These are phyloP conservation scores for Elanoides forficatus DNA, from an alignment of 2,113 vertebrate species.

Conservation along the genomic window DNA sequence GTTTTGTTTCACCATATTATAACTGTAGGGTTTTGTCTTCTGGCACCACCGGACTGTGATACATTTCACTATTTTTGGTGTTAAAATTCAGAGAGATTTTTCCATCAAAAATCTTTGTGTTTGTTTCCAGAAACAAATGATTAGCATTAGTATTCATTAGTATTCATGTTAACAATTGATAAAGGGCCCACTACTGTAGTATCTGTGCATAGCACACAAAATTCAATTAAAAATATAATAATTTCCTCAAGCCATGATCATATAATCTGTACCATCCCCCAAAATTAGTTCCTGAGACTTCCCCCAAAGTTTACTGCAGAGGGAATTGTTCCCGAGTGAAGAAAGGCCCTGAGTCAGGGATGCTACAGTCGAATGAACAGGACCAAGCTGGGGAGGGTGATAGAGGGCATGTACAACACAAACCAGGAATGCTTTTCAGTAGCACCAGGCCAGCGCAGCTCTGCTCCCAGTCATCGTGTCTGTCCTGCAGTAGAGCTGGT, in stretches of 20 bases:
- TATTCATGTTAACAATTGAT: conserved; percentile 62
- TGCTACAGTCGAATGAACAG: fast-evolving
- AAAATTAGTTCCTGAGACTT: background rate
- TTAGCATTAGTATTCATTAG: conserved; percentile 66
- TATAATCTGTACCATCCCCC: conserved; percentile 22
- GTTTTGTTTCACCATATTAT: background rate
- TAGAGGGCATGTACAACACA: background rate
- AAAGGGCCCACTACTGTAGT: conserved; percentile 52
- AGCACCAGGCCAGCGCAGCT: background rate
- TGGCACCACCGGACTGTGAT: background rate
- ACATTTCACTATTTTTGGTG: background rate
- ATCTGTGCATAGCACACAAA: conserved; percentile 43
- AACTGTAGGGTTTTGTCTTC: background rate
- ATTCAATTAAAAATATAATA: conserved; percentile 68
- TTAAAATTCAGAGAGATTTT: conserved; percentile 22
- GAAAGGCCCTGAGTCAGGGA: background rate
- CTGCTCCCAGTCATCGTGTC: background rate
- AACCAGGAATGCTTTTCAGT: background rate
- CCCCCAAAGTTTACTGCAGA: background rate
- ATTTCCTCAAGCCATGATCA: conserved; percentile 58
- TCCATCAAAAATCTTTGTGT: conserved; percentile 38
- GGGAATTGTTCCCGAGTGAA: background rate
- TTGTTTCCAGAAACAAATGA: conserved; percentile 66
- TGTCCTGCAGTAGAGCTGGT: background rate
- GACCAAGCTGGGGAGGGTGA: background rate